phyloP scores from a whole-genome alignment of 2,888 invertebrate genomes.

The Oscheius sp. region DNA sequence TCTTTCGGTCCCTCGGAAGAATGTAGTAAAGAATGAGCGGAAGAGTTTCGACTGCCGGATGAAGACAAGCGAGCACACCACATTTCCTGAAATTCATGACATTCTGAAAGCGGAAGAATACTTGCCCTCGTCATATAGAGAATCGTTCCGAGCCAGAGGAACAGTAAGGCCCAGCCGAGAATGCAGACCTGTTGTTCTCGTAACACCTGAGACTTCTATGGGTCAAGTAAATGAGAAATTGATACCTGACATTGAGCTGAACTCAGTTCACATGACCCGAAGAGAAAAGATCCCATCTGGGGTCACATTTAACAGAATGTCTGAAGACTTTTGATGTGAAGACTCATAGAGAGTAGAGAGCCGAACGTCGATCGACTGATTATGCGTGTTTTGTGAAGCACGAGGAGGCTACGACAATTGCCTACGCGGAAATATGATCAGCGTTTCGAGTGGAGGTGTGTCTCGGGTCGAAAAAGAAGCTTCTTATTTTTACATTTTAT shows the following conservation, averaged over 20 bases:
- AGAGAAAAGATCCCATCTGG: slow-evolving; percentile 11
- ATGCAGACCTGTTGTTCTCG: slow-evolving; percentile 51
- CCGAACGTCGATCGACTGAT: neutral
- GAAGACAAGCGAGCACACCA: slow-evolving; percentile 29
- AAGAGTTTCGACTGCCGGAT: neutral
- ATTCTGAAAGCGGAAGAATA: neutral
- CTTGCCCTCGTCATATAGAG: slow-evolving; percentile 54
- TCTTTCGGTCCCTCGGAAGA: slow-evolving; percentile 11
- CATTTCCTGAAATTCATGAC: slow-evolving; percentile 25
- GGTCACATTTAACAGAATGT: neutral
- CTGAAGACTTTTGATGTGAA: neutral
- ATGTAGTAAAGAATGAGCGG: slow-evolving; percentile 11
- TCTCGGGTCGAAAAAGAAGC: neutral
- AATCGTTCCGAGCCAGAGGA: slow-evolving; percentile 52
- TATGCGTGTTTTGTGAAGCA: slow-evolving; percentile 1
- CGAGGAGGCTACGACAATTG: slow-evolving; percentile 11
- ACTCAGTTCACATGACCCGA: slow-evolving; percentile 28
- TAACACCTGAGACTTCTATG: slow-evolving; percentile 1
- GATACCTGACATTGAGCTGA: slow-evolving; percentile 31
- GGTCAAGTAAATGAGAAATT: neutral
- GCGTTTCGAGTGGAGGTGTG: slow-evolving; percentile 7
- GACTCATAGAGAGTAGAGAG: neutral
- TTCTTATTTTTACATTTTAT: neutral
- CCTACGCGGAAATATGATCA: slow-evolving; percentile 21
- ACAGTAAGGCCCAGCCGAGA: slow-evolving; percentile 49